Conservation (phyloP, 2,888 invertebrate species). For the Nowickia ferox region DNA sequence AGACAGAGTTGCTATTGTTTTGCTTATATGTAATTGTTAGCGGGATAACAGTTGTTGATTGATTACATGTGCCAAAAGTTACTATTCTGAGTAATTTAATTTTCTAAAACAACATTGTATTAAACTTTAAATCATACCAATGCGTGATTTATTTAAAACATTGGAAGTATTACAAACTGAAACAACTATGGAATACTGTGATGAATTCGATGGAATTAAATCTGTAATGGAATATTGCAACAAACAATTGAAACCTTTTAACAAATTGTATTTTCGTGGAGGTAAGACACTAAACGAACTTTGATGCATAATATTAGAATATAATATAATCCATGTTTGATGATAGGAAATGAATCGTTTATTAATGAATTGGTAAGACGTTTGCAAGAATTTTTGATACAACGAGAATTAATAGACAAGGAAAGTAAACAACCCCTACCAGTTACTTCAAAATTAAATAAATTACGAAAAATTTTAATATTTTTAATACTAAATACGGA, state of each 20-base stretch:
- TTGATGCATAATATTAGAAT: neutral
- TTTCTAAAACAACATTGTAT: neutral
- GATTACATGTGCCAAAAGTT: constrained; percentile 48
- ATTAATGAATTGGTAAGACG: constrained; percentile 76
- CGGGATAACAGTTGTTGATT: constrained; percentile 25
- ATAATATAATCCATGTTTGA: neutral
- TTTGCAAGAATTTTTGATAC: constrained; percentile 73
- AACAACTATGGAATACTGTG: constrained; percentile 78
- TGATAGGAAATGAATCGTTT: constrained; percentile 76
- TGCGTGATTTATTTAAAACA: constrained; percentile 77
- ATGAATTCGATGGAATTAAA: constrained; percentile 78
- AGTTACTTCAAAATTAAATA: constrained; percentile 59
- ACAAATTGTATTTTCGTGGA: constrained; percentile 77
- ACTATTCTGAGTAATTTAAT: neutral
- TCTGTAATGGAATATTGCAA: constrained; percentile 77
- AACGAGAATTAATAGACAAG: constrained; percentile 72
- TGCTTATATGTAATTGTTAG: constrained; percentile 1
- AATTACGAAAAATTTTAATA: constrained; percentile 77
- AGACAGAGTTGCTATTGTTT: constrained; percentile 4
- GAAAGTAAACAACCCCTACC: constrained; percentile 69
- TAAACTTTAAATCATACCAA: constrained; percentile 51
- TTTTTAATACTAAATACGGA: constrained; percentile 79
- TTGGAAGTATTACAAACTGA: constrained; percentile 74
- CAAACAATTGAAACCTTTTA: constrained; percentile 76
- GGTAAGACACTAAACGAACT: constrained; percentile 72